Conservation (phyloP, 2,113 vertebrate genomes). For the Gnathonemus echidnorhynchus region DNA sequence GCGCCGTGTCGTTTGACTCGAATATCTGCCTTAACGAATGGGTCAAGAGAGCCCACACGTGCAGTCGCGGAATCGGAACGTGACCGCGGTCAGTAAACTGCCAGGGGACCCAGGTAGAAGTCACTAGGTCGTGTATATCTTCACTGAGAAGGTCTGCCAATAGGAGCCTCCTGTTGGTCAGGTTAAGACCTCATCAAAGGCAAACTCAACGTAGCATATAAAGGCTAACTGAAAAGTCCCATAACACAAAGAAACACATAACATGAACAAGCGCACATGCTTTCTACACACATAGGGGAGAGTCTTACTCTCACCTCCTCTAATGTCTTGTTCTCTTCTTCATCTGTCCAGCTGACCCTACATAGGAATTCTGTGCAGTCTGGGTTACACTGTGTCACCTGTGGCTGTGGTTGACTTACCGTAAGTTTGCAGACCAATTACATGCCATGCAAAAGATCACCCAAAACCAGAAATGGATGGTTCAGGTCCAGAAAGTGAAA, state of each 20-base stretch:
- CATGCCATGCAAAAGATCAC: not conserved
- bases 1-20: not conserved
- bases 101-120: not conserved
- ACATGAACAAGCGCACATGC: not conserved
- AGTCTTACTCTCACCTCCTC: not conserved
- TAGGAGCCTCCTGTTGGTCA: not conserved
- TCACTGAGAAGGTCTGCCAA: not conserved
- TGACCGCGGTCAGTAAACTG: not conserved
- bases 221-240: not conserved
- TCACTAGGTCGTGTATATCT: not conserved
- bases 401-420: not conserved
- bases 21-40: not conserved
- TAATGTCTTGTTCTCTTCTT: not conserved
- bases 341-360: not conserved
- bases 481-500: not conserved
- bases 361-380: not conserved
- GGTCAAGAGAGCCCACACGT: not conserved
- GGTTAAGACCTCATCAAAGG: not conserved
- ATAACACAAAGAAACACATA: not conserved
- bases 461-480: not conserved
- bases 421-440: not conserved
- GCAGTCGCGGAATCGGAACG: not conserved
- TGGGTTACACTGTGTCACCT: not conserved
- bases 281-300: not conserved
- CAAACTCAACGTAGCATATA: not conserved